A percentile compares a stretch with the other conserved stretches of the same genome.
Conservation (phyloP, 2,888 invertebrate species). For the Sicus ferrugineus region DNA sequence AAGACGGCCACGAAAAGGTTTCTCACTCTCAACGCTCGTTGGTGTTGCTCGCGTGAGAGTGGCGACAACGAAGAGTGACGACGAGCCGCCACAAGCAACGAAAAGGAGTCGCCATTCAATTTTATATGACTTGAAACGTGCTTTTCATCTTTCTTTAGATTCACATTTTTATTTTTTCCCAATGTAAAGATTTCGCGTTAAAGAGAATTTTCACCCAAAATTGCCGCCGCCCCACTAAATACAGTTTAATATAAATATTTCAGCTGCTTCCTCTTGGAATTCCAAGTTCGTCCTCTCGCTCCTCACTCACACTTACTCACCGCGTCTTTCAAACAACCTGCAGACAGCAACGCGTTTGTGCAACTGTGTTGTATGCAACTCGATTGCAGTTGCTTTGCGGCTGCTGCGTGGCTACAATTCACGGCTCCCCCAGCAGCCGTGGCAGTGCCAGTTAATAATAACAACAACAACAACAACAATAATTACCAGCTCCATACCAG, state of each 20-base stretch:
- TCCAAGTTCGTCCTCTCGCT: background rate
- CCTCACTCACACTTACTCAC: background rate
- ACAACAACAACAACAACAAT: slow-evolving; percentile 15
- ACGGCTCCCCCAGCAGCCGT: slow-evolving; percentile 13
- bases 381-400: slow-evolving; percentile 18
- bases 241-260: background rate
- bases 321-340: background rate
- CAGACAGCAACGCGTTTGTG: slow-evolving; percentile 2
- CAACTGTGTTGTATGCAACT: slow-evolving; percentile 19
- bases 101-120: too few species aligned
- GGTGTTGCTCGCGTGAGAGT: too few species aligned
- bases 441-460: background rate
- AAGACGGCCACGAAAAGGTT: too few species aligned
- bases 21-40: too few species aligned
- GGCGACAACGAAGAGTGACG: too few species aligned
- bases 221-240: background rate
- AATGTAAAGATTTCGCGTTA: too few species aligned
- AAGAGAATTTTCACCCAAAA: too few species aligned
- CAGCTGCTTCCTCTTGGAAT: background rate
- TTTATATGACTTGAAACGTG: too few species aligned
- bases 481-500: slow-evolving; percentile 30
- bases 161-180: too few species aligned
- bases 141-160: too few species aligned
- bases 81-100: too few species aligned
- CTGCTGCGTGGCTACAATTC: slow-evolving; percentile 1